Percentiles rank a stretch among this genome's conserved stretches.
Conservation (phyloP, 2,888 invertebrate genomes). For the Calameuta pallipes region DNA sequence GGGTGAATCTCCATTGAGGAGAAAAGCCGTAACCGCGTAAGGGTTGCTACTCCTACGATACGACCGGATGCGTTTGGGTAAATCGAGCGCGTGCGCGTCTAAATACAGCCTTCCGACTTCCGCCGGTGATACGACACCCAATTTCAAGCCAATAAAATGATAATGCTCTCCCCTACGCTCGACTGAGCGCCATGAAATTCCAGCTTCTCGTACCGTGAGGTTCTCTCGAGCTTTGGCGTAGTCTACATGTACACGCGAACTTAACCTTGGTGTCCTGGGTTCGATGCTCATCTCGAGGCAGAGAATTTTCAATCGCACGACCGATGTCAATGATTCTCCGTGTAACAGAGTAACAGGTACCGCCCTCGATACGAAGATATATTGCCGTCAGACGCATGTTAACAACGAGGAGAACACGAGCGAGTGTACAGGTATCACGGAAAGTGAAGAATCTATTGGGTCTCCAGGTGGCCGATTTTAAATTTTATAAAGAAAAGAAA, state of each 20-base stretch:
- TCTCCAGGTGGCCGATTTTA: neutral
- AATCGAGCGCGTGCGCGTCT: conserved; percentile 55
- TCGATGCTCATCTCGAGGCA: neutral
- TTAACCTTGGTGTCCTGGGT: neutral
- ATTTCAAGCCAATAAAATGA: conserved; percentile 71
- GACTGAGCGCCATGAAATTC: neutral
- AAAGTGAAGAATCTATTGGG: neutral
- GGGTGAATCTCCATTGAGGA: conserved; percentile 5
- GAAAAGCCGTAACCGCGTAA: conserved; percentile 22
- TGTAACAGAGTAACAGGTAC: neutral
- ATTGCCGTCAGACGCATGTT: neutral
- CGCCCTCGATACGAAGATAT: neutral
- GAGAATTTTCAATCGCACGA: neutral
- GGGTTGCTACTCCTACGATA: conserved; percentile 22
- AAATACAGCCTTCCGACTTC: conserved; percentile 67
- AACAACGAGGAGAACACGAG: neutral
- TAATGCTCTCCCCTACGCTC: conserved; percentile 50
- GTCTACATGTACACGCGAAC: neutral
- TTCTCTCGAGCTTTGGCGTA: neutral
- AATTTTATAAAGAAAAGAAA: neutral
- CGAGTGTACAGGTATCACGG: neutral
- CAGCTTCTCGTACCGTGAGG: neutral
- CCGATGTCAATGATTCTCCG: neutral
- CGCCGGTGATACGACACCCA: conserved; percentile 61
- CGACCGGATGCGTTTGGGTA: conserved; percentile 46